A percentile compares a stretch with the other conserved stretches of the same genome.
phyloP scores from a whole-genome alignment of 2,888 invertebrate genomes.

The Phymatocera aterrima region DNA sequence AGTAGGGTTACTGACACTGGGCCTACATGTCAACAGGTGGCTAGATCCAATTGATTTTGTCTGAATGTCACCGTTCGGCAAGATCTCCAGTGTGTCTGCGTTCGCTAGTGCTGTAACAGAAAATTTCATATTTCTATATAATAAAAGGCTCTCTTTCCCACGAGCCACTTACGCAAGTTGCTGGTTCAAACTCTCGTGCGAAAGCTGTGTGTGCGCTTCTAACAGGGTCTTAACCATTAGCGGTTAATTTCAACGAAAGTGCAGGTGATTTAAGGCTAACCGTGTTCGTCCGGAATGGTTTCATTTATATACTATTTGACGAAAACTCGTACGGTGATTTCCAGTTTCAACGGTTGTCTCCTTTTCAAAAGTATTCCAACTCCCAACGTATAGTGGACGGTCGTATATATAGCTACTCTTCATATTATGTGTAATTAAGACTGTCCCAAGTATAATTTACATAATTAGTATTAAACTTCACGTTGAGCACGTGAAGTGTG shows the following conservation, averaged over 20 bases:
- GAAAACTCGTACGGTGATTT: neutral
- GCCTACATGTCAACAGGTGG: slow-evolving; percentile 87
- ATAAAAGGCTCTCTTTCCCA: slow-evolving; percentile 17
- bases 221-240: neutral
- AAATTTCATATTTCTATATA: neutral
- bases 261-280: neutral
- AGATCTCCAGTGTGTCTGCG: slow-evolving; percentile 80
- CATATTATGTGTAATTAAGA: slow-evolving; percentile 10
- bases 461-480: slow-evolving; percentile 14
- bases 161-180: slow-evolving; percentile 16
- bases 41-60: slow-evolving; percentile 86
- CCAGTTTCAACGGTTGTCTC: neutral
- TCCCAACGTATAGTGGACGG: neutral
- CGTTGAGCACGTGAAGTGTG: neutral
- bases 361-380: neutral
- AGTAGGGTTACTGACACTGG: slow-evolving; percentile 81
- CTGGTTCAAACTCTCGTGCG: neutral
- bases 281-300: neutral
- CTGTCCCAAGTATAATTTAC: neutral
- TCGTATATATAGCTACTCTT: too few relatives aligned
- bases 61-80: slow-evolving; percentile 82
- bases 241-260: slow-evolving; percentile 21
- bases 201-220: neutral
- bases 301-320: neutral
- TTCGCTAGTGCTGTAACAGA: slow-evolving; percentile 62